phyloP scores from a whole-genome alignment of 1,140 invertebrate species.

The Spodoptera frugiperda region DNA sequence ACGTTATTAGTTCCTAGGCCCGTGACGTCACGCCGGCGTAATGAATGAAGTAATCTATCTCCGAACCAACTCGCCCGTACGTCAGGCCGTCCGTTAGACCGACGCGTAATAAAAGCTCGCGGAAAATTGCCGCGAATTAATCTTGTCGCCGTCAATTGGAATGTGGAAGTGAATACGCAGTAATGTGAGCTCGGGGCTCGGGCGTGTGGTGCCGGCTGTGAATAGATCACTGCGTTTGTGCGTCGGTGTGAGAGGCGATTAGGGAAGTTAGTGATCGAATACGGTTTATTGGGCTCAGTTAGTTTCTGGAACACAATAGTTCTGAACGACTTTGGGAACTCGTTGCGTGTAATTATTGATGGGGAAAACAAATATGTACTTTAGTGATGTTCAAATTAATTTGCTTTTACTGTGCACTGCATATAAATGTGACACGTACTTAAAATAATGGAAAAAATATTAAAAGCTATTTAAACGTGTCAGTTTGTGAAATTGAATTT shows the following conservation, averaged over 20 bases:
- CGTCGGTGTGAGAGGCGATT: constrained; percentile 1
- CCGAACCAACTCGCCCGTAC: constrained; percentile 42
- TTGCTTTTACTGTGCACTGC: too few relatives aligned
- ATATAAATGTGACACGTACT: too few relatives aligned
- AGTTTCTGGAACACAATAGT: neutral
- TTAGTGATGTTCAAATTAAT: too few relatives aligned
- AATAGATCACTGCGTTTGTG: neutral
- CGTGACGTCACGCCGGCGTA: constrained; percentile 33
- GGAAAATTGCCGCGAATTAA: constrained; percentile 40
- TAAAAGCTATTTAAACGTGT: too few relatives aligned
- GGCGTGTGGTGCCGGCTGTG: neutral
- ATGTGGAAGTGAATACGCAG: constrained; percentile 21
- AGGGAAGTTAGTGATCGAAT: constrained; percentile 1
- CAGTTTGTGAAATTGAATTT: too few relatives aligned
- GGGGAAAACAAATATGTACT: neutral
- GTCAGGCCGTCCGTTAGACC: constrained; percentile 33
- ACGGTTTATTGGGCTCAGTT: constrained; percentile 11
- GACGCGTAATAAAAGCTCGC: constrained; percentile 27
- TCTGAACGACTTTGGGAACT: neutral
- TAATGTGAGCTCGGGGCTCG: neutral
- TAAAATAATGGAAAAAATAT: too few relatives aligned
- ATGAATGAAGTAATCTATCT: constrained; percentile 48
- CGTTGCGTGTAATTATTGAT: neutral
- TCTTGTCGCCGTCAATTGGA: constrained; percentile 37
- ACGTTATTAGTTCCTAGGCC: constrained; percentile 30